These are phyloP conservation scores for Ctenicera cuprea DNA, from an alignment of 2,888 invertebrate genomes.

Conservation along the genomic window DNA sequence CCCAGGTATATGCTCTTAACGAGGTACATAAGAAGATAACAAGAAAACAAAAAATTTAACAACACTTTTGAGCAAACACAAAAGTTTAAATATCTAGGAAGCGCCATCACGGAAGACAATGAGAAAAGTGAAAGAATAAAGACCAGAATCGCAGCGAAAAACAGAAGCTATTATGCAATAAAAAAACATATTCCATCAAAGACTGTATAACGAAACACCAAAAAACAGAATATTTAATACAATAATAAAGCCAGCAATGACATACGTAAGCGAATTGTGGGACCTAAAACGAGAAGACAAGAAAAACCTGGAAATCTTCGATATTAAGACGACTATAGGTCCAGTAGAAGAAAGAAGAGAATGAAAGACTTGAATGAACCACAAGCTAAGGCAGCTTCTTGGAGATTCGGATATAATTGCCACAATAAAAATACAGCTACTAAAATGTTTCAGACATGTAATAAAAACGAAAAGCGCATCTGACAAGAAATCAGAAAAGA, in stretches of 20 bases:
- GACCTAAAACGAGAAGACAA: too few species aligned
- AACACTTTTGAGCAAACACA: background rate
- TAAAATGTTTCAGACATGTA: background rate
- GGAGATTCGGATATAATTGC: too few species aligned
- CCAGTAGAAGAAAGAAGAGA: too few species aligned
- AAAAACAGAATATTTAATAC: too few species aligned
- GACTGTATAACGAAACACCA: background rate
- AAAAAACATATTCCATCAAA: background rate
- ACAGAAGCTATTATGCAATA: constrained; percentile 2
- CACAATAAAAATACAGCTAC: background rate
- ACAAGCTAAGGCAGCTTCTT: background rate
- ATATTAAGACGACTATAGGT: too few species aligned
- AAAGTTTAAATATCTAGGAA: too few species aligned
- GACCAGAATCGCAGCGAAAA: constrained; percentile 2
- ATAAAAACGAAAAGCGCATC: background rate
- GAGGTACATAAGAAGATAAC: background rate
- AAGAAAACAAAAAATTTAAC: background rate
- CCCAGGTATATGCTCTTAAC: background rate
- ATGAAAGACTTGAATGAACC: background rate
- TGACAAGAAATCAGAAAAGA: background rate
- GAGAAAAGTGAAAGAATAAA: background rate
- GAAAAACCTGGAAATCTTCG: too few species aligned
- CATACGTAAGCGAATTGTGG: too few species aligned
- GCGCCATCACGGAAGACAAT: background rate
- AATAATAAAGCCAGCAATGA: too few species aligned